These are phyloP conservation scores for Sphenopsis melanotis DNA, from an alignment of 2,797 vertebrate genomes.

Conservation along the genomic window DNA sequence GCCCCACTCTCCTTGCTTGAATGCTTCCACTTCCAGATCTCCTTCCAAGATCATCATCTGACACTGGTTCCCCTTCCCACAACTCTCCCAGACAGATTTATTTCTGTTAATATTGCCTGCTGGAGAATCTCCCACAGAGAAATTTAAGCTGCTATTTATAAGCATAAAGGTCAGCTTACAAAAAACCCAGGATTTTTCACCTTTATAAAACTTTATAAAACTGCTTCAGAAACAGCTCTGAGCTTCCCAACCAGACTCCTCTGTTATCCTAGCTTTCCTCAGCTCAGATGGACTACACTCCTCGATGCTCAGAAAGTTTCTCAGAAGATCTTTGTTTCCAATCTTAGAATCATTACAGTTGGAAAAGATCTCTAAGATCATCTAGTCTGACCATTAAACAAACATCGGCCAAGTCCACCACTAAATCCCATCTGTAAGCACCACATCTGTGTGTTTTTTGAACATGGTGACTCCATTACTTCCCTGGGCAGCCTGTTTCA, in stretches of 20 bases:
- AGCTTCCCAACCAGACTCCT: background rate
- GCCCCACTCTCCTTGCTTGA: background rate
- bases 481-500: background rate
- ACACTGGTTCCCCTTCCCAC: background rate
- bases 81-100: background rate
- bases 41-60: background rate
- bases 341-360: background rate
- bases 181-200: rapidly evolving
- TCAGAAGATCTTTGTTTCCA: background rate
- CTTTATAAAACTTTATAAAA: background rate
- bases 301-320: background rate
- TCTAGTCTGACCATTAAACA: background rate
- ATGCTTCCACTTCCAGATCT: background rate
- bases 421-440: background rate
- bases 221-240: background rate
- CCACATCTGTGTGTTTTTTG: rapidly evolving
- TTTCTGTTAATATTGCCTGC: background rate
- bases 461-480: background rate
- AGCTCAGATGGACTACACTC: background rate
- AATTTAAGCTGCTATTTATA: background rate
- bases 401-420: background rate
- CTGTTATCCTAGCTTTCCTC: background rate
- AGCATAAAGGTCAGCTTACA: background rate
- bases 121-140: background rate
- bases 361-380: background rate